phyloP scores from a whole-genome alignment of 2,113 vertebrate species.

The Oncorhynchus nerka region DNA sequence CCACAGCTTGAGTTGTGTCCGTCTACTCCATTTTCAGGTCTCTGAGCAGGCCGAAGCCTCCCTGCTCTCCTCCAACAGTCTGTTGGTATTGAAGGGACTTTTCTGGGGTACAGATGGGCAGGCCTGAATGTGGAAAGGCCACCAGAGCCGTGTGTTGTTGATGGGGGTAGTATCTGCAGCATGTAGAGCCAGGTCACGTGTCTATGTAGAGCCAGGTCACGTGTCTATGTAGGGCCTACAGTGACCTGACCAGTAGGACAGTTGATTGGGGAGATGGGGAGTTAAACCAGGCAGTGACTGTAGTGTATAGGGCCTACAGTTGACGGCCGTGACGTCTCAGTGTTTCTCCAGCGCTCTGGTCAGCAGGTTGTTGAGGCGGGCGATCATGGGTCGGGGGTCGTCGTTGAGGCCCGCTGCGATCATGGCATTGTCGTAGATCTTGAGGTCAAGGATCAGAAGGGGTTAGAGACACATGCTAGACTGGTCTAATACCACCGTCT shows the following conservation, averaged over 20 bases:
- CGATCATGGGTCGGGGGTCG: slow-evolving; percentile 92
- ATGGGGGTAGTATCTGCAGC: no score
- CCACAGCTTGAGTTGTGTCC: not conserved
- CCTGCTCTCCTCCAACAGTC: not conserved
- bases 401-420: slow-evolving; percentile 91
- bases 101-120: not conserved
- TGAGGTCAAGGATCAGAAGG: slow-evolving; percentile 12
- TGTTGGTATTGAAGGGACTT: not conserved
- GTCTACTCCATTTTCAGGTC: not conserved
- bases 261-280: not conserved
- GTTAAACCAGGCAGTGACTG: not conserved
- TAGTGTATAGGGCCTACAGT: not conserved
- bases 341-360: slow-evolving; percentile 85
- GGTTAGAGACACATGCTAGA: not conserved
- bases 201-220: not conserved
- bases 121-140: not conserved
- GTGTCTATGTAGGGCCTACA: not conserved
- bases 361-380: slow-evolving; percentile 86
- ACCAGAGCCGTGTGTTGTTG: not conserved
- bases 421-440: slow-evolving; percentile 99
- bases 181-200: not conserved
- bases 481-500: no score
- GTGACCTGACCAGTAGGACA: not conserved
- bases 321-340: slow-evolving; percentile 62
- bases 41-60: not conserved